Evolutionary conservation across 2,113 vertebrate genomes (phyloP).

Genomic region (Lucifuga dentata): DNA sequence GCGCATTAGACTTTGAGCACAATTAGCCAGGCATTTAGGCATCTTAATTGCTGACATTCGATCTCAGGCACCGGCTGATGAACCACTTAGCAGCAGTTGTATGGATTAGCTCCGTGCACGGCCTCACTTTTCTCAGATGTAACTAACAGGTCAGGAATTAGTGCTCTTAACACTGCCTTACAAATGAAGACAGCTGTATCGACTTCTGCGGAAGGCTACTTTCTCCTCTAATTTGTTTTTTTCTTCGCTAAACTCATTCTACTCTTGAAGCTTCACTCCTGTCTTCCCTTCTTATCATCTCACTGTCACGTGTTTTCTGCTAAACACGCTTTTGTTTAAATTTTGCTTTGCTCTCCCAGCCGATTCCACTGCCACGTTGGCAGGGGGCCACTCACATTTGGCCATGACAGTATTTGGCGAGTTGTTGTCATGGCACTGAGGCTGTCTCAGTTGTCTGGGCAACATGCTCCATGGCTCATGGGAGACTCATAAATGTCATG

Average conservation of each 20-base stretch:
- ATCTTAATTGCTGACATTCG: constrained; percentile 86
- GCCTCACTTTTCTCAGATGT: constrained; percentile 79
- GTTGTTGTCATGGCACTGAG: constrained; percentile 77
- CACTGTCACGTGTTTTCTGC: constrained; percentile 32
- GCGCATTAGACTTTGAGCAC: constrained; percentile 77
- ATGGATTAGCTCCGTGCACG: constrained; percentile 81
- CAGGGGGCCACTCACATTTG: constrained; percentile 53
- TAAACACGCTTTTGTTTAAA: constrained; percentile 56
- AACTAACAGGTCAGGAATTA: constrained; percentile 83
- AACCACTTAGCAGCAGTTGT: constrained; percentile 82
- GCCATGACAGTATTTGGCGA: constrained; percentile 61
- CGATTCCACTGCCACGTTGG: constrained; percentile 37
- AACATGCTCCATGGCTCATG: constrained; percentile 70
- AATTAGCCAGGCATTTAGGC: constrained; percentile 85
- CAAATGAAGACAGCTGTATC: constrained; percentile 78
- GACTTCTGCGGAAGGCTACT: constrained; percentile 53
- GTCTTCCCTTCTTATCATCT: constrained; percentile 37
- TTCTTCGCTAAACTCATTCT: constrained; percentile 29
- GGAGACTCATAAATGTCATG: constrained; percentile 77
- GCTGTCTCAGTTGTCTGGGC: constrained; percentile 75
- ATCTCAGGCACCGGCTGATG: constrained; percentile 78
- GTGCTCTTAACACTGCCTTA: constrained; percentile 74
- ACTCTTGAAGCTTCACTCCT: constrained; percentile 17
- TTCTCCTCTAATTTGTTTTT: constrained; percentile 45
- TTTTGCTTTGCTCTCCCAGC: constrained; percentile 26